Base-by-base conservation (phyloP, 1,140 invertebrate genomes). In the Spodoptera litura region DNA sequence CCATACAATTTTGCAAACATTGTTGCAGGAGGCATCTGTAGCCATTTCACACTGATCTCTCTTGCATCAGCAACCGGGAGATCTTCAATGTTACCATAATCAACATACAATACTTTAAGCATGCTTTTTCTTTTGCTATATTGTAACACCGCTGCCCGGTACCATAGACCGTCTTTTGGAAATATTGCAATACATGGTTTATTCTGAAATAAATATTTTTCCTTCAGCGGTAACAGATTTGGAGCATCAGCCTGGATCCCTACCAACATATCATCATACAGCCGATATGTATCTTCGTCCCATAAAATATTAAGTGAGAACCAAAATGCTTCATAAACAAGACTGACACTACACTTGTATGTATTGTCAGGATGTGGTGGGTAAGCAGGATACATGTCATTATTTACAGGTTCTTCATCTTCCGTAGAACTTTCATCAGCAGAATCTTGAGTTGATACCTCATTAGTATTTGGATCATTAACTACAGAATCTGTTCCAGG, bases 111-210 rank as follows among this genome's bases (percentile, higher is more conserved):
- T 0, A 94, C 91, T 89, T 93, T 93, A 0, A 94, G 73, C 27
- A 83, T 78, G 56, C 84, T 85, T 81, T 88, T 89, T 0, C 59
- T 66, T 68, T 89, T 82, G 74, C 91, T 93, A 56, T 89, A 93
- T 72, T 92, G 83, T 35, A 93, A 78, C 49, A 94, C 88, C 0
- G 77, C 78, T 1, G 93, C 91, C 71, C 94, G 81, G 52, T 95
- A 93, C 94, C 94, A 95, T 31, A 83, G 79, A 2, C 79, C 78
- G 64, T 94, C 91, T 70, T 89, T 89, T 0, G 82, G 78, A 66
- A 91, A 94, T 10, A 91, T 62, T 44, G 91, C 94, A 10, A 93
- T 79, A 75, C 94, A 95, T n/a, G 92, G 87, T 81, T 93, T 94
- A 72, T 93, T 88, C 74, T 90, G 89, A 62, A 83, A 92, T 68